phyloP scores from a whole-genome alignment of 2,113 vertebrate genomes.

The Ancistrus triradiatus region DNA sequence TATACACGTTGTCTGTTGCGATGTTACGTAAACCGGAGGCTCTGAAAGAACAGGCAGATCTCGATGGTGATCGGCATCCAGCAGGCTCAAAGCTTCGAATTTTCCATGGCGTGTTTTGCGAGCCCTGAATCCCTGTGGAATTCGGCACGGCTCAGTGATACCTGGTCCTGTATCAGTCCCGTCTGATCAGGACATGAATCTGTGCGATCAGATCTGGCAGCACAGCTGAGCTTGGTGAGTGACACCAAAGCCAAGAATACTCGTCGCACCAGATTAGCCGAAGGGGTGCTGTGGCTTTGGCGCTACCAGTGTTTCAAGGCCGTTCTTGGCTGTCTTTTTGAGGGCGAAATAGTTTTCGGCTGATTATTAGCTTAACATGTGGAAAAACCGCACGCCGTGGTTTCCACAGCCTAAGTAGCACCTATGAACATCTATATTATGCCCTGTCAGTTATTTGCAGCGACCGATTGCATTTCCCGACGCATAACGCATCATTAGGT shows the following conservation, averaged over 20 bases:
- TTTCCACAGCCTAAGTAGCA: too few relatives aligned
- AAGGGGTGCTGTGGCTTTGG: constrained; percentile 31
- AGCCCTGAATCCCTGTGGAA: too few relatives aligned
- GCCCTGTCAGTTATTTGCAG: constrained; percentile 23
- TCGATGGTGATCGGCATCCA: constrained; percentile 25
- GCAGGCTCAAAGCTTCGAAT: neutral
- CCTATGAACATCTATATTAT: constrained; percentile 24
- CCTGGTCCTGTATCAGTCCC: neutral
- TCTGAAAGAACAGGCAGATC: constrained; percentile 22
- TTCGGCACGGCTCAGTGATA: too few relatives aligned
- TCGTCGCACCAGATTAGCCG: constrained; percentile 17
- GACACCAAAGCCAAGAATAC: constrained; percentile 2
- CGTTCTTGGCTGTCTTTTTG: constrained; percentile 33
- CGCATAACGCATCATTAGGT: neutral
- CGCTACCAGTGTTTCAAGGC: constrained; percentile 18
- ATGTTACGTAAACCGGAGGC: constrained; percentile 19
- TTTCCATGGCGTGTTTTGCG: neutral
- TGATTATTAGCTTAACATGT: constrained; percentile 40
- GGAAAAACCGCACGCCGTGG: too few relatives aligned
- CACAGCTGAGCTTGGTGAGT: neutral
- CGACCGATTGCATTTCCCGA: neutral
- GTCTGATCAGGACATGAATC: neutral
- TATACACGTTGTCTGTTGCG: neutral
- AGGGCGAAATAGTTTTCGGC: constrained; percentile 24
- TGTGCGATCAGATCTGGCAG: constrained; percentile 1